Conservation (phyloP, 2,113 vertebrate genomes). For the Peromyscus polionotus region DNA sequence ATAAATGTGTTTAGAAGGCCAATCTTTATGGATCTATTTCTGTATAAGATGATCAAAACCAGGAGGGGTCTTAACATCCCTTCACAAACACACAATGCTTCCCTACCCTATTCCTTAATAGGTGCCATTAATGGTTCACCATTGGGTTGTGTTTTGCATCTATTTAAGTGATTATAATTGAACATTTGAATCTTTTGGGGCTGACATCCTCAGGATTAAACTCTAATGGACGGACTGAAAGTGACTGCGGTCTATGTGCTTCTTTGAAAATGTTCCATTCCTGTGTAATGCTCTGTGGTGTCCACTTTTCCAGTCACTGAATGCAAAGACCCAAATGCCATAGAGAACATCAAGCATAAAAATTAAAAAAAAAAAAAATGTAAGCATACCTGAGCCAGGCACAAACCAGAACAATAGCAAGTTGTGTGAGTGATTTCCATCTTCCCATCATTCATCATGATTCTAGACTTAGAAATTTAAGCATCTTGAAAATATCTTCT, state of each 20-base stretch:
- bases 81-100: not conserved
- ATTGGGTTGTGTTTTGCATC: not conserved
- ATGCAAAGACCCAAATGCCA: rapidly evolving
- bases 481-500: not conserved
- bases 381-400: not conserved
- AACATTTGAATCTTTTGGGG: not conserved
- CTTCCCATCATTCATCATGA: not conserved
- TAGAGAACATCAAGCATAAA: not conserved
- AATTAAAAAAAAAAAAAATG: not conserved
- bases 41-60: not conserved
- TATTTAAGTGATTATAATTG: not conserved
- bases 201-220: not conserved
- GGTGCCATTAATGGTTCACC: not conserved
- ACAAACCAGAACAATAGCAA: not conserved
- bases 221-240: not conserved
- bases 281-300: not conserved
- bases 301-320: not conserved
- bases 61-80: not conserved
- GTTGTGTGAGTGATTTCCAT: not conserved
- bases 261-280: not conserved
- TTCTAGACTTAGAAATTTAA: not conserved
- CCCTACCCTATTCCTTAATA: not conserved
- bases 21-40: not conserved
- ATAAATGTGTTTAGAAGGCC: not conserved
- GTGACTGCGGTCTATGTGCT: not conserved